Evolutionary conservation across 2,797 vertebrate genomes (phyloP).

Genomic region (Amazona ochrocephala): DNA sequence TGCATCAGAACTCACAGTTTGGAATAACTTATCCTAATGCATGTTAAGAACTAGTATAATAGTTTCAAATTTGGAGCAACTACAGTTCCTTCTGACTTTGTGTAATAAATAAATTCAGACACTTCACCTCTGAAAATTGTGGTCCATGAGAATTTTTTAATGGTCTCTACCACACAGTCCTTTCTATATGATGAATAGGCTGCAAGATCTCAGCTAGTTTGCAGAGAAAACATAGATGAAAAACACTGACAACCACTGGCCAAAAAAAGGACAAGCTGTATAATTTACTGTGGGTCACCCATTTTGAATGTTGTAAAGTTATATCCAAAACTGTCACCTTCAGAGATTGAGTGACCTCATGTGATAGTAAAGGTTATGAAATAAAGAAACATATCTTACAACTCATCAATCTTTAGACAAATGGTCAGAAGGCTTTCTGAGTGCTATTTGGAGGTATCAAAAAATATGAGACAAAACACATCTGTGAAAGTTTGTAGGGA

Average conservation of each 20-base stretch:
- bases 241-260: constrained; percentile 35
- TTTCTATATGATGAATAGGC: background rate
- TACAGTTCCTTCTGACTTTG: background rate
- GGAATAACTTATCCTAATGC: background rate
- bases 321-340: constrained; percentile 32
- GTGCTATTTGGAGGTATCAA: background rate
- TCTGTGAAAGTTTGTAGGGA: constrained; percentile 1
- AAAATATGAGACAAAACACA: background rate
- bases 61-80: background rate
- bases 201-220: background rate
- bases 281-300: constrained; percentile 6
- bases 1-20: background rate
- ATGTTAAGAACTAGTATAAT: background rate
- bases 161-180: background rate
- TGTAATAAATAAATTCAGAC: background rate
- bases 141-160: constrained; percentile 9
- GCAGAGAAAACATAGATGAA: constrained; percentile 1
- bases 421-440: background rate
- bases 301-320: constrained; percentile 14
- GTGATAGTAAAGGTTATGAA: constrained; percentile 15
- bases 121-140: background rate
- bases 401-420: constrained; percentile 30
- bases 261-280: background rate
- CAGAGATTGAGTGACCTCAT: constrained; percentile 19
- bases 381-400: constrained; percentile 14